phyloP scores from a whole-genome alignment of 2,113 vertebrate genomes.

The Erythrocebus patas region DNA sequence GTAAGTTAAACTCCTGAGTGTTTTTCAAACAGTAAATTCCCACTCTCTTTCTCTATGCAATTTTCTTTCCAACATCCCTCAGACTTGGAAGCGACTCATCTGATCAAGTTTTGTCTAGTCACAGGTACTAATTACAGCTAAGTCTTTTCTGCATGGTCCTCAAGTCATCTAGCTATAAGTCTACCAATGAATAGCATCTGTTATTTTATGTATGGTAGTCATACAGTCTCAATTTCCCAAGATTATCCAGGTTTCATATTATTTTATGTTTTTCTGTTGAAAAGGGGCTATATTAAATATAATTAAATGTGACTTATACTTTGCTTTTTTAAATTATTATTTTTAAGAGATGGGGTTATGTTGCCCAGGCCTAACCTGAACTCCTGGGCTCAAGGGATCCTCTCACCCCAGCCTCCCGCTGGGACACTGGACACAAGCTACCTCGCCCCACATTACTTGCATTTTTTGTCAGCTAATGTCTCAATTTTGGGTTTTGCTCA shows the following conservation, averaged over 20 bases:
- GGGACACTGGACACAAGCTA: not conserved
- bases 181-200: not conserved
- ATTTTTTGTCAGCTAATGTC: constrained; percentile 3
- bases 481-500: not conserved
- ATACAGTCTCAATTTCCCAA: not conserved
- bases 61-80: not conserved
- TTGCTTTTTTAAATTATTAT: not conserved
- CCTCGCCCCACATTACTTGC: not conserved
- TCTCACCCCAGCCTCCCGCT: not conserved
- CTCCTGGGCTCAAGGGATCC: not conserved
- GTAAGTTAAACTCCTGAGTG: not conserved
- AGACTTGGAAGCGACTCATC: not conserved
- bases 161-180: not conserved
- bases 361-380: not conserved
- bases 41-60: not conserved
- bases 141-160: not conserved
- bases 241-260: not conserved
- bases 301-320: not conserved
- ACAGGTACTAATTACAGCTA: not conserved
- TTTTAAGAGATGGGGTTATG: not conserved
- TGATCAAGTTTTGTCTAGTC: not conserved
- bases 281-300: not conserved
- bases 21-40: not conserved
- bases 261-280: not conserved
- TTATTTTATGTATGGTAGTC: not conserved